Percentiles rank a stretch among this genome's conserved stretches.
These are phyloP conservation scores for Drosophila chauvacae DNA, from an alignment of 1,140 invertebrate species.

Conservation along the genomic window DNA sequence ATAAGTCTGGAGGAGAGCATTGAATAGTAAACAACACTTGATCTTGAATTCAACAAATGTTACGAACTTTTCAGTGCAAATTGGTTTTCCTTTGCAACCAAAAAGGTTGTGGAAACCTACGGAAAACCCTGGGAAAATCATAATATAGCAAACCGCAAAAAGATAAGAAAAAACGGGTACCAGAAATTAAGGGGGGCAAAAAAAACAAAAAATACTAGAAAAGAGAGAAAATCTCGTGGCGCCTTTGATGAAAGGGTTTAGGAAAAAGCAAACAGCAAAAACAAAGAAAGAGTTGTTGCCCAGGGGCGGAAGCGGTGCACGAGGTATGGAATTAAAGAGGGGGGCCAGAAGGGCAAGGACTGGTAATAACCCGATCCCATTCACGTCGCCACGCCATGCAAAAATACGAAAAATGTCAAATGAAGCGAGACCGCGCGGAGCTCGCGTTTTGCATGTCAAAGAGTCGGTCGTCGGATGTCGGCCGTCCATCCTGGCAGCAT, in stretches of 20 bases:
- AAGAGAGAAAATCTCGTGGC: conserved; percentile 26
- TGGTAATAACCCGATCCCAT: conserved; percentile 50
- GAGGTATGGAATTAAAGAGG: background rate
- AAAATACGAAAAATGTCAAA: conserved; percentile 76
- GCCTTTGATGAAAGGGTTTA: conserved; percentile 77
- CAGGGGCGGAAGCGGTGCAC: background rate
- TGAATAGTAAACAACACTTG: conserved; percentile 2
- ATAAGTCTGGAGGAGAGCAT: background rate
- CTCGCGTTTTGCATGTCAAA: conserved; percentile 78
- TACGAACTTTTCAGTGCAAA: conserved; percentile 4
- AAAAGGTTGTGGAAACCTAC: conserved; percentile 11
- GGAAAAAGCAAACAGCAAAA: conserved; percentile 49
- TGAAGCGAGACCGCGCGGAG: conserved; percentile 63
- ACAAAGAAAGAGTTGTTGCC: conserved; percentile 16
- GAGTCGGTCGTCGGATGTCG: conserved; percentile 20
- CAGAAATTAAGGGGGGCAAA: conserved; percentile 8
- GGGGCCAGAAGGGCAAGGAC: conserved; percentile 2
- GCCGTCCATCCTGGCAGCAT: background rate
- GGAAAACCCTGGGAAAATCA: conserved; percentile 62
- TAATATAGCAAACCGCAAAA: conserved; percentile 73
- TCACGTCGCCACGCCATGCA: conserved; percentile 11
- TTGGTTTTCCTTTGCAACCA: background rate
- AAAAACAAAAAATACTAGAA: background rate
- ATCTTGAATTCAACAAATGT: conserved; percentile 1
- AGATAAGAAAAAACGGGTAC: conserved; percentile 6